A percentile compares a stretch with the other conserved stretches of the same genome.
These are phyloP conservation scores for Triplophysa siluroides DNA, from an alignment of 2,113 vertebrate genomes.

Conservation along the genomic window DNA sequence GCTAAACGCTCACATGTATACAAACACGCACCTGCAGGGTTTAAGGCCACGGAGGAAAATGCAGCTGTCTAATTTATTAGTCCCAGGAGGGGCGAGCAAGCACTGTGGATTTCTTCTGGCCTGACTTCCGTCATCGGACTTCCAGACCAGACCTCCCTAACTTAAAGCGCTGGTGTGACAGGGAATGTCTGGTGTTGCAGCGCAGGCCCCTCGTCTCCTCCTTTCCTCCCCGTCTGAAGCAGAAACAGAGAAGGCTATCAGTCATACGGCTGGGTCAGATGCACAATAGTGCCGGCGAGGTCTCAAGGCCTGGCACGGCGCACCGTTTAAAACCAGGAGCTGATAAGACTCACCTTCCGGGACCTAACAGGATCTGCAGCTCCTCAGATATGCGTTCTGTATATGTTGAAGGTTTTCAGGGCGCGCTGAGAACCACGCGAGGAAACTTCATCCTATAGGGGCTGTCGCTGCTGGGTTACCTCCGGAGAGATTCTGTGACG, in stretches of 20 bases:
- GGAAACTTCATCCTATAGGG: conserved; percentile 27
- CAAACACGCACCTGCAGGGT: conserved; percentile 79
- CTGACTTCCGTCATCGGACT: conserved; percentile 68
- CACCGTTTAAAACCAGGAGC: conserved; percentile 69
- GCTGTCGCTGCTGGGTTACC: background rate
- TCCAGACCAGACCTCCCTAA: conserved; percentile 50
- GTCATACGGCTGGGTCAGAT: conserved; percentile 73
- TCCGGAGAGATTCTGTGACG: background rate
- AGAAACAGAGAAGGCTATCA: conserved; percentile 71
- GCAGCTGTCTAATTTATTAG: conserved; percentile 76
- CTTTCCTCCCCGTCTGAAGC: conserved; percentile 67
- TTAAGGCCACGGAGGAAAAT: conserved; percentile 73
- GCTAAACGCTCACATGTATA: conserved; percentile 70
- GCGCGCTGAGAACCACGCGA: conserved; percentile 17
- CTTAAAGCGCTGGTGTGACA: conserved; percentile 46
- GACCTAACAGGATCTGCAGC: conserved; percentile 63
- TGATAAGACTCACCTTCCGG: conserved; percentile 80
- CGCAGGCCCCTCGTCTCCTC: conserved; percentile 66
- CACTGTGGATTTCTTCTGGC: conserved; percentile 69
- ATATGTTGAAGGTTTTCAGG: conserved; percentile 45
- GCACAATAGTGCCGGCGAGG: conserved; percentile 74
- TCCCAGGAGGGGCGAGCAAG: conserved; percentile 71
- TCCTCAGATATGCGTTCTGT: conserved; percentile 57
- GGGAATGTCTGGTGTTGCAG: conserved; percentile 53
- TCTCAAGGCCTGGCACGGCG: conserved; percentile 64